Base-by-base conservation (phyloP, 2,888 invertebrate genomes). In the Margaritifera margaritifera region DNA sequence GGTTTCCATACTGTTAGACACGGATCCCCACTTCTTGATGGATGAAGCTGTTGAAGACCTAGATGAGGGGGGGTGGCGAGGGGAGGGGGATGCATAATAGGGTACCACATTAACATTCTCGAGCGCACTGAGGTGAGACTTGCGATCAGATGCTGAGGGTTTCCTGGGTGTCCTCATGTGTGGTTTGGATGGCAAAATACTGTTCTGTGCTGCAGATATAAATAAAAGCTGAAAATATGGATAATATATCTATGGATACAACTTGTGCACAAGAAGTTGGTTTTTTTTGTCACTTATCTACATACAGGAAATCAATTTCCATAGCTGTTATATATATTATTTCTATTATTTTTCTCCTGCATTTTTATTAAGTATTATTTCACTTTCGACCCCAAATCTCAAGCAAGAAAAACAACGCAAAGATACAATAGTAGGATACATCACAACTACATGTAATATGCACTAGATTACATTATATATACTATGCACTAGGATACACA, bases 21-120 rank as follows among this genome's bases (percentile, higher is more conserved):
- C 75, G 6, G 88, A 87, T 18, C 84, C 81, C 87, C 87, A 88
- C 78, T 87, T 87, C 69, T 83, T 84, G 50, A 80, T 77, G 31
- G 69, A 66, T 52, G 71, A 57, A 31, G 70, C 68, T 59, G 68
- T 70, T 58, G 75, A 75, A 31, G 63, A 63, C 42, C 71, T 65
- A 52, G 56, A 69, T 59, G 25, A 72, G 8, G 54, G 69, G 61
- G 20, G 65, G 64, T 52, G 72, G 58, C 55, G 71, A 53, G 65
- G 61, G 31, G 75, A 69, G 8, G 77, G 74, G 58, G 68, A 62
- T 25, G 72, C 75, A 56, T 72, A 70, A 59, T 69, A 68, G 27
- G 75, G 75, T 60, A 77, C 69, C 31, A 75, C 61, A 62, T 79
- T 77, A 27, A 75, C 78, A 70, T 80, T 81, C n/a, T 83, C 82